Conservation (phyloP, 2,888 invertebrate genomes). For the Odontothrips loti region DNA sequence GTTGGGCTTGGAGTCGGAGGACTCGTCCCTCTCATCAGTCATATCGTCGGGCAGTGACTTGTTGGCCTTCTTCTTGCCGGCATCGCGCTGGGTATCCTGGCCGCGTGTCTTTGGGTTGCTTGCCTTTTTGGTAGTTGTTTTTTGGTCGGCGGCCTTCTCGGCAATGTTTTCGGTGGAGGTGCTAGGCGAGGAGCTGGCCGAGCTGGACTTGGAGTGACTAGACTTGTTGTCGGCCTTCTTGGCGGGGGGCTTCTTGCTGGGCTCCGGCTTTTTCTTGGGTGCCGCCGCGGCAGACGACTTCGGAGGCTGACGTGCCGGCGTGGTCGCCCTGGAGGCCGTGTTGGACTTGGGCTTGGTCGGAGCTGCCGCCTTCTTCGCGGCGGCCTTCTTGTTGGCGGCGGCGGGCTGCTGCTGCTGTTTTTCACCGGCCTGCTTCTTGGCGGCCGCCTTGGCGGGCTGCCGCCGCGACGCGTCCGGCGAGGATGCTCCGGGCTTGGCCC, state of each 20-base stretch:
- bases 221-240: slow-evolving; percentile 10
- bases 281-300: neutral
- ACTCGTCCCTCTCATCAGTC: neutral
- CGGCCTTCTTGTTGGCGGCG: neutral
- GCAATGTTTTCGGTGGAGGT: neutral
- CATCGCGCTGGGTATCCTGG: neutral
- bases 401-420: neutral
- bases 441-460: neutral
- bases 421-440: no score
- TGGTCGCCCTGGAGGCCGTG: neutral
- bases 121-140: neutral
- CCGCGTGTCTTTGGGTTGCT: neutral
- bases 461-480: neutral
- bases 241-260: neutral
- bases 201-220: slow-evolving; percentile 9
- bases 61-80: neutral
- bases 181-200: neutral
- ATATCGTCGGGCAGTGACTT: neutral
- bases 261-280: neutral
- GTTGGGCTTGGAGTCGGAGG: neutral
- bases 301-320: neutral
- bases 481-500: neutral
- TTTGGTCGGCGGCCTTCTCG: slow-evolving; percentile 6
- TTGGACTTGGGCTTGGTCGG: neutral
- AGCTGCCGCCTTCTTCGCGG: neutral